phyloP scores from a whole-genome alignment of 2,113 vertebrate genomes.

The Mus spicilegus region DNA sequence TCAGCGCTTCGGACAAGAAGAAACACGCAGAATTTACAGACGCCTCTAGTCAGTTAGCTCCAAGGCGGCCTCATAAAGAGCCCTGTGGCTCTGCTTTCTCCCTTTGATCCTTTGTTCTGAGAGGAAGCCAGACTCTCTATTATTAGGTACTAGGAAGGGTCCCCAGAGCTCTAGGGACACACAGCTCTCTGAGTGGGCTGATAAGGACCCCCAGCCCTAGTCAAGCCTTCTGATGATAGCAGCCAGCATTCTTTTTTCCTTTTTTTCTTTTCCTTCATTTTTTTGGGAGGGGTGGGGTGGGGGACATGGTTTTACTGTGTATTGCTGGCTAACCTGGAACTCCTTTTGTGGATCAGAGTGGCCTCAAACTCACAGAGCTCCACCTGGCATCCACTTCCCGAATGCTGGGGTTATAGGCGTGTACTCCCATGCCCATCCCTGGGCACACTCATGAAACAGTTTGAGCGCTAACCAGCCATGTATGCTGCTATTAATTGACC shows the following conservation, averaged over 20 bases:
- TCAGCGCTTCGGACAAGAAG: neutral
- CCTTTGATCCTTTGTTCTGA: neutral
- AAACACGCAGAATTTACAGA: neutral
- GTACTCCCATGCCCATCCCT: neutral
- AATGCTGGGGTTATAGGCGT: neutral
- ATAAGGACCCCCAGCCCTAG: neutral
- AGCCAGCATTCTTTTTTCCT: neutral
- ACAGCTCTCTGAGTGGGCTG: neutral
- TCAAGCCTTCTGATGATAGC: neutral
- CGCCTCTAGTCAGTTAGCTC: neutral
- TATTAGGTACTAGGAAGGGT: neutral
- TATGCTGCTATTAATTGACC: neutral
- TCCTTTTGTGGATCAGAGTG: neutral
- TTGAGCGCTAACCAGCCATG: neutral
- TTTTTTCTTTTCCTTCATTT: too few species aligned
- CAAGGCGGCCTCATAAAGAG: conserved; percentile 42
- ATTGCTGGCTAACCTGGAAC: neutral
- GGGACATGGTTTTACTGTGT: neutral
- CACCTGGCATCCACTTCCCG: neutral
- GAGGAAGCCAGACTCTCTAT: neutral
- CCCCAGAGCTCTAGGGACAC: neutral
- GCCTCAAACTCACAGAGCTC: neutral
- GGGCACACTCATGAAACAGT: neutral
- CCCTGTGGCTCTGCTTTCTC: conserved; percentile 11
- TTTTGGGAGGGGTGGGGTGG: too few species aligned